phyloP scores from a whole-genome alignment of 2,888 invertebrate genomes.

The Saturnia pavonia region DNA sequence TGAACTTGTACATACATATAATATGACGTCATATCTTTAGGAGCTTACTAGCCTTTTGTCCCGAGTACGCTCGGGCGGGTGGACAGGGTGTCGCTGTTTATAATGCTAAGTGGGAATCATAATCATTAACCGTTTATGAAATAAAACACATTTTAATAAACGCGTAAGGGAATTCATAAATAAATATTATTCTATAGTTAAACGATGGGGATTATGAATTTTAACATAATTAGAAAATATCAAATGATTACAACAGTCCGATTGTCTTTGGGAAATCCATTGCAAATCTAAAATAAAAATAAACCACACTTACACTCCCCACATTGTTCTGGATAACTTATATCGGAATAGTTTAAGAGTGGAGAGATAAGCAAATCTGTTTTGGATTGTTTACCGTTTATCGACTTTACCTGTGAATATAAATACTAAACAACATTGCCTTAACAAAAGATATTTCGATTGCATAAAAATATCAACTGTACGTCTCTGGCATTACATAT shows the following conservation, averaged over 20 bases:
- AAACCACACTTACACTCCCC: slow-evolving; percentile 30
- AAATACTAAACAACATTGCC: background rate
- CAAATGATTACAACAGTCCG: background rate
- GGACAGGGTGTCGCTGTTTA: slow-evolving; percentile 81
- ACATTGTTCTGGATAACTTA: slow-evolving; percentile 82
- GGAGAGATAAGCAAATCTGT: slow-evolving; percentile 35
- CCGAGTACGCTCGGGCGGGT: slow-evolving; percentile 75
- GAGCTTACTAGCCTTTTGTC: slow-evolving; percentile 81
- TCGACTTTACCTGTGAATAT: background rate
- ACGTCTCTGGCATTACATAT: background rate
- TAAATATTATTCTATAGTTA: slow-evolving; percentile 6
- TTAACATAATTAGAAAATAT: background rate
- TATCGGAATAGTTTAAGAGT: slow-evolving; percentile 67
- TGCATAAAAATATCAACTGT: background rate
- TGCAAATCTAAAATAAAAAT: background rate
- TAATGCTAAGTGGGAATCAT: slow-evolving; percentile 74
- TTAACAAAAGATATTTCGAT: background rate
- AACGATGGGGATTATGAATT: background rate
- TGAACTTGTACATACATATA: slow-evolving; percentile 63
- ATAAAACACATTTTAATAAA: slow-evolving; percentile 29
- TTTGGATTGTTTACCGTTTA: slow-evolving; percentile 20
- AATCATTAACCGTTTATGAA: slow-evolving; percentile 63
- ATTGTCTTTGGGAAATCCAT: background rate
- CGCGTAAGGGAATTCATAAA: slow-evolving; percentile 23
- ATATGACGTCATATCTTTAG: slow-evolving; percentile 78